Evolutionary conservation across 2,888 invertebrate species (phyloP).

Genomic region (Campaea margaritaria): DNA sequence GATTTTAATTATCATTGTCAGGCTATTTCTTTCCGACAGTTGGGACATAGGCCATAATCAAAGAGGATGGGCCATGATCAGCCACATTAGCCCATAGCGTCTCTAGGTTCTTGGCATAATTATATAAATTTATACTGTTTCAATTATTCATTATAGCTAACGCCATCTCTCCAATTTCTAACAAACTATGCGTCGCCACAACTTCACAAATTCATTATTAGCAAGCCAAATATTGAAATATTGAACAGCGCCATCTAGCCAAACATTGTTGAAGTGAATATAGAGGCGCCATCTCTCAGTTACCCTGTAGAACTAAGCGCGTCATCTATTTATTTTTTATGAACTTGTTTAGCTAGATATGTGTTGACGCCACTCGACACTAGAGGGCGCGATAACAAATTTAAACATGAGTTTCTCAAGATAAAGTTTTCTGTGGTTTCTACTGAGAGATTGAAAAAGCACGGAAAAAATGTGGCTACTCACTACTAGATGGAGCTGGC

Average conservation of each 20-base stretch:
- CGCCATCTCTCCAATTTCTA: not conserved
- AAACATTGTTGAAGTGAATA: not conserved
- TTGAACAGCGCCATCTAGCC: no score
- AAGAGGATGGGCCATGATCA: no score
- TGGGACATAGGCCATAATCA: no score
- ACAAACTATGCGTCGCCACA: no score
- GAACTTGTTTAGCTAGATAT: not conserved
- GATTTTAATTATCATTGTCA: no score
- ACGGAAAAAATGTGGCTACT: not conserved
- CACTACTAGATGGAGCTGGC: not conserved
- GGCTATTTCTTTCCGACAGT: no score
- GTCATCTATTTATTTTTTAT: constrained; percentile 35
- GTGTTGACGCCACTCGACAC: constrained; percentile 34
- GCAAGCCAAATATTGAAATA: no score
- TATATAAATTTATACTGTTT: no score
- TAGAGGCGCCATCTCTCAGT: constrained; percentile 9
- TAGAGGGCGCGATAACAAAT: constrained; percentile 35
- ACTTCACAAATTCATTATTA: no score
- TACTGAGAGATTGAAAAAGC: not conserved
- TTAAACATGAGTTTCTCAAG: not conserved
- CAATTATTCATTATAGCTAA: not conserved
- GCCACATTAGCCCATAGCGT: no score
- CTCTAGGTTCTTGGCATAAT: no score
- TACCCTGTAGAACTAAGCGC: not conserved
- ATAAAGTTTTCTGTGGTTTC: not conserved